Evolutionary conservation across 2,113 vertebrate species (phyloP).

Genomic region (Podilymbus podiceps): DNA sequence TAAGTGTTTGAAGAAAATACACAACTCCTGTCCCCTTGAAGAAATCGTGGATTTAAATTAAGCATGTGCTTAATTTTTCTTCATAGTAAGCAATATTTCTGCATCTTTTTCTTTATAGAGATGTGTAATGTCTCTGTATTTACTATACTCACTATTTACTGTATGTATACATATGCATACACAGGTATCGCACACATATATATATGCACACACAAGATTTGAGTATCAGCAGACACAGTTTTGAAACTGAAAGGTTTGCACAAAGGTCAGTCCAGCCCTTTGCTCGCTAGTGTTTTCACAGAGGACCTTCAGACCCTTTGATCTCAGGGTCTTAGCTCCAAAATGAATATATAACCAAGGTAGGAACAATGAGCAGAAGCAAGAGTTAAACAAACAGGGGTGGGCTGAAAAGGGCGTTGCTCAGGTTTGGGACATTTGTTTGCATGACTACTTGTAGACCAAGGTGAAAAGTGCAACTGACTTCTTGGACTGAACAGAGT

Average conservation of each 20-base stretch:
- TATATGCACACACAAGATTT: neutral
- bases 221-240: slow-evolving; percentile 46
- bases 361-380: slow-evolving; percentile 60
- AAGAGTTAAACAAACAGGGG: slow-evolving; percentile 61
- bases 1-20: neutral
- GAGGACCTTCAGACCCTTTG: slow-evolving; percentile 64
- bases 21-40: neutral
- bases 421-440: slow-evolving; percentile 61
- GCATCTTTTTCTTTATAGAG: neutral
- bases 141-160: neutral
- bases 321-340: slow-evolving; percentile 56
- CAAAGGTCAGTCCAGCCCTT: slow-evolving; percentile 17
- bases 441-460: slow-evolving; percentile 64
- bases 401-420: slow-evolving; percentile 39
- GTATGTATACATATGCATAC: neutral
- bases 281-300: slow-evolving; percentile 36
- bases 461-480: slow-evolving; percentile 82
- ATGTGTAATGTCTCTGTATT: neutral
- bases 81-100: neutral
- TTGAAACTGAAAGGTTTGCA: slow-evolving; percentile 53
- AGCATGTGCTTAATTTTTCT: neutral
- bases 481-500: slow-evolving; percentile 65
- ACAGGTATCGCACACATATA: neutral
- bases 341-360: slow-evolving; percentile 54
- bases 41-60: neutral